Base-by-base conservation (phyloP, 2,888 invertebrate genomes). In the Nomada flava region DNA sequence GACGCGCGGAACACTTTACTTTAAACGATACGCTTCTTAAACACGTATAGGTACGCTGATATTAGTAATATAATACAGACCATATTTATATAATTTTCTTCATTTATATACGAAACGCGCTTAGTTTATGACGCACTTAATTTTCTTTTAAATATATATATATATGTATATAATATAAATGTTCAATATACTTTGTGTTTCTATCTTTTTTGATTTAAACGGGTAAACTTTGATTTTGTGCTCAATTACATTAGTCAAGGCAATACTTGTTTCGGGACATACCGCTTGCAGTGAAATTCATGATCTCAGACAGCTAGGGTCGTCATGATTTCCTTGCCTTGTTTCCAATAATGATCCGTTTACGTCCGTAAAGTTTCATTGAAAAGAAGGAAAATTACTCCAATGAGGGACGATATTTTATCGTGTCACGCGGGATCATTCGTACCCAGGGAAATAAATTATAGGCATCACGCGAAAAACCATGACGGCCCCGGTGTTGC, bases 201-300 rank as follows among this genome's bases (percentile, higher is more conserved):
- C 71, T 85, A 76, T 87, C 84, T 82, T 84, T 84, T 88, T 91
- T 88, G 84, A 90, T 88, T 90, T 90, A 90, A 79, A 72, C 73
- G 89, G 86, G 84, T 91, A 90, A 89, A 87, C 90, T 93, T 93
- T 93, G 93, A 93, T 93, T 92, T 92, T 92, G 91, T 91, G 93
- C 93, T 93, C 93, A 92, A 91, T 92, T 92, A 92, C 83, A 86
- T 92, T 91, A 91, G 90, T 90, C 88, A 93, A 93, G 93, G 93
- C 93, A 93, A 92, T 91, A 72, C 72, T 85, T 78, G 84, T 85
- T 83, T 82, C 67, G 78, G 84, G 86, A 72, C 79, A 42, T 50
- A 44, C 23, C 79, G 52, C 60, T 62, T 73, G 26, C 65, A 20
- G 52, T 69, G 26, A 73, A 53, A 62, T 18, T 47, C 13, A 42